Conservation (phyloP, 2,888 invertebrate species). For the Rhagonycha fulva region DNA sequence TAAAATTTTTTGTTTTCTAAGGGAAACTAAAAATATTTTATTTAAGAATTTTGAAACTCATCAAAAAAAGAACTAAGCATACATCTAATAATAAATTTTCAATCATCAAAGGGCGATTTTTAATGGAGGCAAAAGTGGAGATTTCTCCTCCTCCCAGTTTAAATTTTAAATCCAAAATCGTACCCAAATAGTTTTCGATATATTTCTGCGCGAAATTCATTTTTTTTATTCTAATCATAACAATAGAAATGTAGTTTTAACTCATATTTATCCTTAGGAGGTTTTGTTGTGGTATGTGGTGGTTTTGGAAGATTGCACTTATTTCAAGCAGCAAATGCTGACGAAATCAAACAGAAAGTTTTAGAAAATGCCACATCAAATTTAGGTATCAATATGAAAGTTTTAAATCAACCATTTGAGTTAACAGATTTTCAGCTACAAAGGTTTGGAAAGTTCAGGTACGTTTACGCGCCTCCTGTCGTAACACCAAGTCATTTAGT, state of each 20-base stretch:
- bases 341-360: slow-evolving; percentile 86
- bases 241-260: not conserved
- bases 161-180: too few relatives aligned
- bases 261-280: slow-evolving; percentile 57
- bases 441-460: slow-evolving; percentile 92
- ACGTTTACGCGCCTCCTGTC: slow-evolving; percentile 32
- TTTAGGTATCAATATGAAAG: slow-evolving; percentile 82
- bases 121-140: too few relatives aligned
- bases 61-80: too few relatives aligned
- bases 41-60: too few relatives aligned
- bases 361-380: slow-evolving; percentile 80
- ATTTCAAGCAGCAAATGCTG: slow-evolving; percentile 84
- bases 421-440: slow-evolving; percentile 85
- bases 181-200: too few relatives aligned
- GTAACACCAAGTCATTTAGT: not conserved
- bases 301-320: slow-evolving; percentile 91
- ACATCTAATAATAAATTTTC: too few relatives aligned
- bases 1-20: too few relatives aligned
- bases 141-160: too few relatives aligned
- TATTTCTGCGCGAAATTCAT: too few relatives aligned
- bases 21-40: too few relatives aligned
- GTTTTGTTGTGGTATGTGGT: slow-evolving; percentile 88
- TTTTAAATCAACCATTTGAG: slow-evolving; percentile 76
- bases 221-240: too few relatives aligned
- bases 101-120: too few relatives aligned